Percentiles rank a stretch among this genome's conserved stretches.
Evolutionary conservation across 92 coral and sea anemone genomes (phyloP).

Genomic region (Scolanthus callimorphus): DNA sequence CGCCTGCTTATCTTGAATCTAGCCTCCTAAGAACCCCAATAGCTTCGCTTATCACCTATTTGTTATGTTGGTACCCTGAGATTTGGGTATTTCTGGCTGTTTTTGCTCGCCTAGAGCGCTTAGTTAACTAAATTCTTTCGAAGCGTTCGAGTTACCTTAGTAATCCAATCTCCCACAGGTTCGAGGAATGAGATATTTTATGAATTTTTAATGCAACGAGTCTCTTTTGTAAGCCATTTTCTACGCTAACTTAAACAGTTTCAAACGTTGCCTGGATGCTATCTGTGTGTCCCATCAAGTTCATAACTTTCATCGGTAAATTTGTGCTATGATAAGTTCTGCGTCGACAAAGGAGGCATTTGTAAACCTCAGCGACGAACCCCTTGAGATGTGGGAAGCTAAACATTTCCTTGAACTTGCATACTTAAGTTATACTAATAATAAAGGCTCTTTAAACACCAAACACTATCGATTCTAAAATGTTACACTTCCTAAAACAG

Average conservation of each 20-base stretch:
- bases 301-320: no score
- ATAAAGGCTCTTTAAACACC: no score
- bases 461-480: no score
- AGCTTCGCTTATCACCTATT: neutral
- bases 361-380: no score
- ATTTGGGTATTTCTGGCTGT: neutral
- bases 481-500: no score
- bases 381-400: no score
- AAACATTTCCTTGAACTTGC: no score
- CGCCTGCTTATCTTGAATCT: constrained; percentile 4
- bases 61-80: neutral
- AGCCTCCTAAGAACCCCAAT: neutral
- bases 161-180: neutral
- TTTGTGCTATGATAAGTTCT: no score
- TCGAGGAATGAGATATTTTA: neutral
- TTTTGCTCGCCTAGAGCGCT: neutral
- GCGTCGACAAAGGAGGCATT: no score
- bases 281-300: no score
- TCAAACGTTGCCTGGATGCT: no score
- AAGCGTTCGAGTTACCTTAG: constrained; percentile 6
- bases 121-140: neutral
- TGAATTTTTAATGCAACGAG: constrained; percentile 4
- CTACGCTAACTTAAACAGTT: neutral
- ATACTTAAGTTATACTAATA: no score
- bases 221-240: constrained; percentile 1